Percentiles rank a stretch among this genome's conserved stretches.
Evolutionary conservation across 2,797 vertebrate species (phyloP).

Genomic region (Bucorvus abyssinicus): DNA sequence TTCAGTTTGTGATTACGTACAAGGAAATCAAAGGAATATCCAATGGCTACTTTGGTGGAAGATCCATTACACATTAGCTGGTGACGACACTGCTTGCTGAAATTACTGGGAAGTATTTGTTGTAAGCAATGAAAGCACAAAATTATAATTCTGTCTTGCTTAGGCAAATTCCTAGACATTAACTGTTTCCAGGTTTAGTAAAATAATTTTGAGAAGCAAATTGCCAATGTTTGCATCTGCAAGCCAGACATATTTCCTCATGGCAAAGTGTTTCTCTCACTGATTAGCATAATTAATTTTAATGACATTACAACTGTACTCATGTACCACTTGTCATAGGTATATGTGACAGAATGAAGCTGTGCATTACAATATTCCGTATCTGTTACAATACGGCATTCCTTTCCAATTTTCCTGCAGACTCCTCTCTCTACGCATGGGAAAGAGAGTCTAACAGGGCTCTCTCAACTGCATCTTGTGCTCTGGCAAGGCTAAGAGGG

Average conservation of each 20-base stretch:
- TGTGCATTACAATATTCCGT: background rate
- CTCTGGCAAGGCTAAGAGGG: background rate
- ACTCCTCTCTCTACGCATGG: background rate
- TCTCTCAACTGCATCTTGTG: background rate
- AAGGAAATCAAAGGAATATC: slow-evolving; percentile 52
- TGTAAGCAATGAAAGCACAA: slow-evolving; percentile 56
- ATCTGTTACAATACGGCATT: background rate
- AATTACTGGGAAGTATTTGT: slow-evolving; percentile 70
- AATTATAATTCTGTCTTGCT: slow-evolving; percentile 68
- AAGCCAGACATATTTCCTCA: background rate
- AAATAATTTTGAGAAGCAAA: background rate
- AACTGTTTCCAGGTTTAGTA: slow-evolving; percentile 64
- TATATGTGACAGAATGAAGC: background rate
- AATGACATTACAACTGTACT: background rate
- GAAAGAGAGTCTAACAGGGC: background rate
- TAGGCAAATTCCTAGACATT: slow-evolving; percentile 67
- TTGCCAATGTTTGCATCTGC: background rate
- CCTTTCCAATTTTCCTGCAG: background rate
- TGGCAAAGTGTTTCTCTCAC: background rate
- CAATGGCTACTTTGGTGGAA: slow-evolving; percentile 42
- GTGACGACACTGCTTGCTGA: slow-evolving; percentile 69
- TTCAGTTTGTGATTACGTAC: slow-evolving; percentile 7
- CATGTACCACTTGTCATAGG: background rate
- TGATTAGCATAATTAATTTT: slow-evolving; percentile 38
- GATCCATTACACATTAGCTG: slow-evolving; percentile 67